Evolutionary conservation across 2,113 vertebrate genomes (phyloP).

Genomic region (Psettodes erumei): DNA sequence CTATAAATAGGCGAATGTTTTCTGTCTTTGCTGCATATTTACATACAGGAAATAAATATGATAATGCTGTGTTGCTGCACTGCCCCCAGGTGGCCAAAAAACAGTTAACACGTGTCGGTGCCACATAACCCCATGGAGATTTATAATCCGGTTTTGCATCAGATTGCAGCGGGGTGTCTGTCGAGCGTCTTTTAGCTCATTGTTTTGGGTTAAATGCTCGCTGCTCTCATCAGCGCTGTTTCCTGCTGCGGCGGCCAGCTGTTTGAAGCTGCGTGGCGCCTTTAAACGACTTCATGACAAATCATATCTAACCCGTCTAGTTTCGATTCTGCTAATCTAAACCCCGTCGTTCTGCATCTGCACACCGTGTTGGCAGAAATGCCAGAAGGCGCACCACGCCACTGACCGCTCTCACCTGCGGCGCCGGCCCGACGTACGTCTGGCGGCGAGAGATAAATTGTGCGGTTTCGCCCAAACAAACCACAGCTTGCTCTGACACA

Average conservation of each 20-base stretch:
- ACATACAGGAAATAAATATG: too few relatives aligned
- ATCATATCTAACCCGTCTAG: not conserved
- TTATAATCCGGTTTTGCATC: too few relatives aligned
- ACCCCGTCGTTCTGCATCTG: not conserved
- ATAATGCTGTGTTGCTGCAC: too few relatives aligned
- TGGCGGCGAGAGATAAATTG: conserved; percentile 46
- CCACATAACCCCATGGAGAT: not conserved
- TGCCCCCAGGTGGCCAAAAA: too few relatives aligned
- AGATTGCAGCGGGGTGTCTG: too few relatives aligned
- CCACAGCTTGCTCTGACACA: not conserved
- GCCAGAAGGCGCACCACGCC: conserved; percentile 33
- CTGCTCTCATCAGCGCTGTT: not conserved
- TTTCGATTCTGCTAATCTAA: not conserved
- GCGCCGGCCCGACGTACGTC: conserved; percentile 55
- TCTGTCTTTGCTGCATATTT: not conserved
- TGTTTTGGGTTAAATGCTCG: not conserved
- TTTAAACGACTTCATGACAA: too few relatives aligned
- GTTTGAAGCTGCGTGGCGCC: not conserved
- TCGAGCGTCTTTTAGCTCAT: not conserved
- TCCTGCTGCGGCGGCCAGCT: not conserved
- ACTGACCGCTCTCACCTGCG: conserved; percentile 41
- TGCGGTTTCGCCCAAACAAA: conserved; percentile 26
- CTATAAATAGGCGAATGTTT: not conserved
- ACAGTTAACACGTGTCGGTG: too few relatives aligned
- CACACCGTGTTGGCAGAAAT: too few relatives aligned